Conservation (phyloP, 2,888 invertebrate genomes). For the Himalopsyche japonica region DNA sequence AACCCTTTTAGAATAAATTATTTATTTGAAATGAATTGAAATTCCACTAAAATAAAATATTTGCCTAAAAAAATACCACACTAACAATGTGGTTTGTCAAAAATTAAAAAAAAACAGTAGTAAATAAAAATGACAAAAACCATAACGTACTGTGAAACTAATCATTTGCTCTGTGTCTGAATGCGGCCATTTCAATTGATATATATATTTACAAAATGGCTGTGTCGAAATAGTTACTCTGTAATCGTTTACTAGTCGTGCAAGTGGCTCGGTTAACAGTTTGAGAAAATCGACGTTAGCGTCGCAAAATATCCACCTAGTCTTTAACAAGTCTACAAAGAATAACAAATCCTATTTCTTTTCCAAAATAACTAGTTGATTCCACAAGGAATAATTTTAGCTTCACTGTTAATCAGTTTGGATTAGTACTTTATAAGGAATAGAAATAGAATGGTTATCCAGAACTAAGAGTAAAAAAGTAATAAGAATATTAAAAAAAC, state of each 20-base stretch:
- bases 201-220: neutral
- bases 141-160: neutral
- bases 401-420: neutral
- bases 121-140: neutral
- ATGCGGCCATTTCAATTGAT: neutral
- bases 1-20: too few species aligned
- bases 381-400: neutral
- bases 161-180: neutral
- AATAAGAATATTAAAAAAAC: neutral
- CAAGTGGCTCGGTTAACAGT: neutral
- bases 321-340: slow-evolving; percentile 19
- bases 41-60: neutral
- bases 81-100: neutral
- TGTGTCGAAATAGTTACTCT: neutral
- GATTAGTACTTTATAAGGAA: neutral
- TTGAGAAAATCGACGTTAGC: slow-evolving; percentile 29
- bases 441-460: neutral
- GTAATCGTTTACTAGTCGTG: neutral
- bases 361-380: neutral
- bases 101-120: neutral
- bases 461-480: neutral
- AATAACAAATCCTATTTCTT: neutral
- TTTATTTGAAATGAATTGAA: neutral
- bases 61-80: neutral
- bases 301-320: slow-evolving; percentile 37